A percentile compares a stretch with the other conserved stretches of the same genome.
These are phyloP conservation scores for Acanthoscelides obtectus DNA, from an alignment of 2,888 invertebrate genomes.

Conservation along the genomic window DNA sequence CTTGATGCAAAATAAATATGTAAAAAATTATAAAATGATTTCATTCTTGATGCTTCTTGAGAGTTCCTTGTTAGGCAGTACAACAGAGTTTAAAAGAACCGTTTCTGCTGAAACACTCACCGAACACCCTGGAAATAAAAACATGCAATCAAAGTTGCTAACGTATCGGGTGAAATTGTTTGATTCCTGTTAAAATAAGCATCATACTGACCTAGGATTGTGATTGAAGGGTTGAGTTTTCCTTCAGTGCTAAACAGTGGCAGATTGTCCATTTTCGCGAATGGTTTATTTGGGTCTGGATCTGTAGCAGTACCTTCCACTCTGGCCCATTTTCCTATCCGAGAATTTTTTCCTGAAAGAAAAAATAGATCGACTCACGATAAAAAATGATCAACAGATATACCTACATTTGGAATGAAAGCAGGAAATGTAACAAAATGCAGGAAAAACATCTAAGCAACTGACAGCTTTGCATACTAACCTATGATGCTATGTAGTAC, in stretches of 20 bases:
- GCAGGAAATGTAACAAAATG: too few relatives aligned
- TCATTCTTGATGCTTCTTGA: slow-evolving; percentile 94
- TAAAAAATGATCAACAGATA: too few relatives aligned
- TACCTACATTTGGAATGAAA: too few relatives aligned
- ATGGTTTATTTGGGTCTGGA: slow-evolving; percentile 97
- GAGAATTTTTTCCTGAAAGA: slow-evolving; percentile 59
- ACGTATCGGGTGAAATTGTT: too few relatives aligned
- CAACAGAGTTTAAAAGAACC: slow-evolving; percentile 92
- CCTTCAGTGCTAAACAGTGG: slow-evolving; percentile 92
- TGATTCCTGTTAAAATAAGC: too few relatives aligned
- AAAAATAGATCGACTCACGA: too few relatives aligned
- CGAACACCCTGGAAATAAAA: slow-evolving; percentile 75
- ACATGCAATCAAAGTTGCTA: too few relatives aligned
- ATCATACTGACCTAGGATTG: slow-evolving; percentile 80
- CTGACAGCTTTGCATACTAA: not conserved
- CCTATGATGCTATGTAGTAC: slow-evolving; percentile 79
- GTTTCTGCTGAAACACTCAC: slow-evolving; percentile 90
- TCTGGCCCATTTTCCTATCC: slow-evolving; percentile 88
- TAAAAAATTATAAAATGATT: slow-evolving; percentile 84
- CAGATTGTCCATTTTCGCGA: slow-evolving; percentile 97
- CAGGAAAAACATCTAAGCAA: too few relatives aligned
- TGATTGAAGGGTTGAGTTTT: slow-evolving; percentile 93
- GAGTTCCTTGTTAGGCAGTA: slow-evolving; percentile 94
- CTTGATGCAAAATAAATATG: not conserved
- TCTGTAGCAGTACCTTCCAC: slow-evolving; percentile 95